These are phyloP conservation scores for Argyrosomus regius DNA, from an alignment of 2,797 vertebrate species.

Conservation along the genomic window DNA sequence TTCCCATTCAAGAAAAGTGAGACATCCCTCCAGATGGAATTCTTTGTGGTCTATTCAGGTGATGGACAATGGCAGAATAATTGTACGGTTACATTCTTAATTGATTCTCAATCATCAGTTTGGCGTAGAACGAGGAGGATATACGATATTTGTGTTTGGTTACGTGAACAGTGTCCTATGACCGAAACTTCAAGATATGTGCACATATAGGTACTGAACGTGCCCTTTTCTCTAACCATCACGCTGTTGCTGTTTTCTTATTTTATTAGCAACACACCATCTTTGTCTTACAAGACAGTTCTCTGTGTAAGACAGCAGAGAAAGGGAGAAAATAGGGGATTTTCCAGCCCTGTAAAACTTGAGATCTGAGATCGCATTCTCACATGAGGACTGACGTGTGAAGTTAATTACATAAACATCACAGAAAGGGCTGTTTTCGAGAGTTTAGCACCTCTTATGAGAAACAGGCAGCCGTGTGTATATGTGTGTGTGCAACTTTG, in stretches of 20 bases:
- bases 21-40: not conserved
- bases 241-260: not conserved
- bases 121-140: not conserved
- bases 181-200: not conserved
- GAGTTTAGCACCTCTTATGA: constrained; percentile 26
- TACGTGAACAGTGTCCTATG: not conserved
- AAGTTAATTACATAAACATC: constrained; percentile 38
- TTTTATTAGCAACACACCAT: not conserved
- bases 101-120: not conserved
- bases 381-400: constrained; percentile 26
- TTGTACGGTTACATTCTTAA: not conserved
- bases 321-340: constrained; percentile 7
- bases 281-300: not conserved
- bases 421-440: constrained; percentile 19
- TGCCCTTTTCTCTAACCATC: not conserved
- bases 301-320: constrained; percentile 5
- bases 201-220: not conserved
- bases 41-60: not conserved
- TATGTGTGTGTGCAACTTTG: not conserved
- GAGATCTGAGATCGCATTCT: constrained; percentile 19
- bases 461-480: constrained; percentile 22
- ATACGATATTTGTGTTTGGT: not conserved
- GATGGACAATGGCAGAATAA: not conserved
- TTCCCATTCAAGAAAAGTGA: constrained; percentile 25
- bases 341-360: constrained; percentile 26